These are phyloP conservation scores for Mellilla xanthometata DNA, from an alignment of 2,888 invertebrate species.

Conservation along the genomic window DNA sequence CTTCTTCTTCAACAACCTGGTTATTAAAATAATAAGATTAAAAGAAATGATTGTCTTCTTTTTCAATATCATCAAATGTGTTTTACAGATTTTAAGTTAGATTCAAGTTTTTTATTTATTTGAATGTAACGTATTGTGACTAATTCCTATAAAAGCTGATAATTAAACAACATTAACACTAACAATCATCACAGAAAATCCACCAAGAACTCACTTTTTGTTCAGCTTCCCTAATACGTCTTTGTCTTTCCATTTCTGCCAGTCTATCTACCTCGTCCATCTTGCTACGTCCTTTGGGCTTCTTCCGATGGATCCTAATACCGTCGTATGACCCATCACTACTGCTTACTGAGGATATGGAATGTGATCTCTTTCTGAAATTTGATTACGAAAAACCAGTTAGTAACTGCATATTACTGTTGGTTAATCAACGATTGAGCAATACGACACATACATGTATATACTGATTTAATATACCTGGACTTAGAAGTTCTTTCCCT, in stretches of 20 bases:
- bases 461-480: conserved; percentile 83
- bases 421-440: too few species aligned
- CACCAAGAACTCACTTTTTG: conserved; percentile 86
- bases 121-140: too few species aligned
- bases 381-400: conserved; percentile 1
- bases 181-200: too few species aligned
- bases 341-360: conserved; percentile 87
- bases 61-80: too few species aligned
- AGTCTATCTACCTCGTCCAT: conserved; percentile 95
- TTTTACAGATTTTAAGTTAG: too few species aligned
- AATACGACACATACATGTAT: too few species aligned
- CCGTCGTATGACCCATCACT: conserved; percentile 88
- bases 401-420: too few species aligned
- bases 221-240: conserved; percentile 95
- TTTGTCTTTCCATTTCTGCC: conserved; percentile 95
- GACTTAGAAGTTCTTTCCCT: conserved; percentile 89
- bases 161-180: too few species aligned
- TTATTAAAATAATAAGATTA: background rate
- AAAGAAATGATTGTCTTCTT: too few species aligned
- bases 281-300: conserved; percentile 87
- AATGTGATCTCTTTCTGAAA: conserved; percentile 89
- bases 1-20: conserved; percentile 95
- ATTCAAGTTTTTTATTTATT: too few species aligned
- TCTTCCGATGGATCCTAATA: conserved; percentile 83
- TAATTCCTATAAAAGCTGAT: too few species aligned